Base-by-base conservation (phyloP, 1,140 invertebrate genomes). In the Drosophila nebulosa region DNA sequence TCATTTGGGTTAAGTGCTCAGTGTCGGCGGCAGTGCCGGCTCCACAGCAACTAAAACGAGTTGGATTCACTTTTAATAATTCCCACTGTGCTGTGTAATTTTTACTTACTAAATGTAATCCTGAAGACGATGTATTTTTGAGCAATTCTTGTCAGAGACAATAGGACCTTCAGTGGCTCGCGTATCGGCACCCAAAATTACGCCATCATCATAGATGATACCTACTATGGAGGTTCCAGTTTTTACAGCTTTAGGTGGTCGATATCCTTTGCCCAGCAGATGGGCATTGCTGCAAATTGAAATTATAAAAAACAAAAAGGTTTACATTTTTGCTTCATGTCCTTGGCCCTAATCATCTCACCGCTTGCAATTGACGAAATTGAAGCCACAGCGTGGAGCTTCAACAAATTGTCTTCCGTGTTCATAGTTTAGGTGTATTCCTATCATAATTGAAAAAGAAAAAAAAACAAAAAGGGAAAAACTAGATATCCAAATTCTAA, bases 151-250 rank as follows among this genome's bases (percentile, higher is more conserved):
- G 89, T 99, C 98, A 9, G 98, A 97, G 12, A 99, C 97, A 84
- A 99, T 97, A 7, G 96, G 96, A 64, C 97, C 98, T 91, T 96
- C 96, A 21, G 99, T 99, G 30, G 99, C 98, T 91, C 99, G 93
- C 0, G 98, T 99, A 93, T 99, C 99, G 66, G 98, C 98, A 22
- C 98, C 99, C 70, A 99, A 93, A 76, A 99, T 96, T 52, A 99
- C 97, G 26, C 98, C 99, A 94, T 98, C 98, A 91, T 97, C 96
- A 88, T 94, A 99, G 53, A 98, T 94, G 16, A 98, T 94, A 12
- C 98, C 99, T 68, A 95, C 97, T 83, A 99, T 99, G 6, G 99
- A 99, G n/a, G 99, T 99, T 79, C 99, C 99, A 62, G 99, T 99
- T 93, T 99, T 99, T 16, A 93, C 94, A 5, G 96, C 95, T 92